A percentile compares a stretch with the other conserved stretches of the same genome.
phyloP scores from a whole-genome alignment of 2,113 vertebrate species.

The Lagenorhynchus albirostris region DNA sequence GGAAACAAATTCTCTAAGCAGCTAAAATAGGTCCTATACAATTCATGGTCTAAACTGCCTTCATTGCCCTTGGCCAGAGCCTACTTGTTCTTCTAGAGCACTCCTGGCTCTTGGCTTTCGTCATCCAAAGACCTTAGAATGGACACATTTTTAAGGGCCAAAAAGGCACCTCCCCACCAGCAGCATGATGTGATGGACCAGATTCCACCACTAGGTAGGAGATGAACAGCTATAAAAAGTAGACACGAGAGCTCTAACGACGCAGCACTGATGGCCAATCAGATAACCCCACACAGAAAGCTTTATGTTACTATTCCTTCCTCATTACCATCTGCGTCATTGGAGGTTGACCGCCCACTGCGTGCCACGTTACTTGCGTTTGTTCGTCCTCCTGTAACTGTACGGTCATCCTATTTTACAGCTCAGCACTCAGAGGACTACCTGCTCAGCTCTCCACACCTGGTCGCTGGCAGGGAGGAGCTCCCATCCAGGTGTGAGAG shows the following conservation, averaged over 20 bases:
- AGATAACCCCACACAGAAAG: no score
- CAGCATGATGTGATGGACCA: background rate
- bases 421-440: background rate
- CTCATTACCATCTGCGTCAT: background rate
- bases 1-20: background rate
- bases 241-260: background rate
- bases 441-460: background rate
- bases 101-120: background rate
- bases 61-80: background rate
- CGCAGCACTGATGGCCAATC: fast-evolving
- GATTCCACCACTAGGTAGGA: background rate
- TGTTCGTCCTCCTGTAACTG: background rate
- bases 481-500: background rate
- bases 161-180: background rate
- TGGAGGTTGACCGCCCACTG: background rate
- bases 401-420: background rate
- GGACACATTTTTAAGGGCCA: background rate
- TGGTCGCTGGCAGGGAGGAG: background rate
- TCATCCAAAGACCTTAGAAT: background rate
- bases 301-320: background rate
- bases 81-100: background rate
- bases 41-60: background rate
- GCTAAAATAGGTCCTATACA: background rate
- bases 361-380: fast-evolving
- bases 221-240: fast-evolving